A percentile compares a stretch with the other conserved stretches of the same genome.
Evolutionary conservation across 2,888 invertebrate species (phyloP).

Genomic region (Oscheius sp.): DNA sequence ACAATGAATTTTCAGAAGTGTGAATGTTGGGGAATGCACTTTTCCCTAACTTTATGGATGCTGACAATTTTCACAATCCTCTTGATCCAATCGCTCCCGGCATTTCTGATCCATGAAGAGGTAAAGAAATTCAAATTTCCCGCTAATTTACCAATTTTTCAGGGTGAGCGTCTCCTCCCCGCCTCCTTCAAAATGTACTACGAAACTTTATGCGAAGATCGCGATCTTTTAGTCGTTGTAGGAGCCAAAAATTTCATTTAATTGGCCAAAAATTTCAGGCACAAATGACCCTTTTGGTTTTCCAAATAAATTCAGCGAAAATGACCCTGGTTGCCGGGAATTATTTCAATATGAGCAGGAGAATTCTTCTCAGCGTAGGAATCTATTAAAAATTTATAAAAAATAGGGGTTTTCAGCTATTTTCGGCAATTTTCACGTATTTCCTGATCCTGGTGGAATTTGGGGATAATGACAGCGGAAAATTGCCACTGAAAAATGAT

Average conservation of each 20-base stretch:
- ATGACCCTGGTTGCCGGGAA: conserved; percentile 54
- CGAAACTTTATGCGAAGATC: conserved; percentile 24
- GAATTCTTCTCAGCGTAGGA: conserved; percentile 52
- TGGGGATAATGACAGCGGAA: conserved; percentile 17
- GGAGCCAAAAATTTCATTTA: background rate
- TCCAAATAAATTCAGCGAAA: conserved; percentile 57
- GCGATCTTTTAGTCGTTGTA: conserved; percentile 26
- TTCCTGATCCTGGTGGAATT: conserved; percentile 51
- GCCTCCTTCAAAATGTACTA: conserved; percentile 31
- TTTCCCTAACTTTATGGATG: conserved; percentile 24
- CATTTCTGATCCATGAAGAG: conserved; percentile 29
- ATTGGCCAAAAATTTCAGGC: conserved; percentile 38
- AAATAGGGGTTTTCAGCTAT: conserved; percentile 44
- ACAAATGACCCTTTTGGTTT: conserved; percentile 57
- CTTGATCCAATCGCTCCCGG: conserved; percentile 12
- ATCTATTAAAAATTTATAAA: background rate
- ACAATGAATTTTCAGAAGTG: conserved; percentile 7
- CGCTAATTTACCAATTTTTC: too few species aligned
- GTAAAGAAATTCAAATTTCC: too few species aligned
- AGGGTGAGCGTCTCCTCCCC: conserved; percentile 11
- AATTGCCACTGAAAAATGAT: background rate
- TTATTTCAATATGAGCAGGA: conserved; percentile 58
- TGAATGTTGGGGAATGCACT: conserved; percentile 31
- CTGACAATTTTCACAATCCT: conserved; percentile 11
- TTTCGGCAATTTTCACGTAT: conserved; percentile 59